Conservation (phyloP, 1,140 invertebrate species). For the Zaprionus nigranus region DNA sequence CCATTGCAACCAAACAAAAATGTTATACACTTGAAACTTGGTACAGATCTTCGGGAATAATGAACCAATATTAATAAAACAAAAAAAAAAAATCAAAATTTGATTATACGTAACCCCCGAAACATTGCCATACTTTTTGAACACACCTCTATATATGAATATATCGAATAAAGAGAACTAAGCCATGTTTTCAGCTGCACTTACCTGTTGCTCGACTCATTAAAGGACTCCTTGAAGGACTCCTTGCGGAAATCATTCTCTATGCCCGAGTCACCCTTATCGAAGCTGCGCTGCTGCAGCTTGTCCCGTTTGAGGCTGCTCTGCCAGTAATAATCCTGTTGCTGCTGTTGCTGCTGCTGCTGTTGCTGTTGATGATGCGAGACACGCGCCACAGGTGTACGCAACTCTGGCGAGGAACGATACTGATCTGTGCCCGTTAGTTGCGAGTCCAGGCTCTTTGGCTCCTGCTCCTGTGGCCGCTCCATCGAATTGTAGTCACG, state of each 20-base stretch:
- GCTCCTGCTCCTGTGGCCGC: slow-evolving; percentile 85
- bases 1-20: too few species aligned
- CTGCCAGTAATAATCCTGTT: slow-evolving; percentile 72
- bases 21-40: too few species aligned
- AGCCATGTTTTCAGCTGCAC: background rate
- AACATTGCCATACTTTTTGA: too few species aligned
- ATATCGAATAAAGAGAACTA: background rate
- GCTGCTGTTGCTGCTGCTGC: background rate
- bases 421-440: slow-evolving; percentile 85
- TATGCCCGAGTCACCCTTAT: slow-evolving; percentile 90
- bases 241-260: slow-evolving; percentile 91
- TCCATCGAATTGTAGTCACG: slow-evolving; percentile 68
- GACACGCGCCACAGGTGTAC: slow-evolving; percentile 73
- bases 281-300: slow-evolving; percentile 81
- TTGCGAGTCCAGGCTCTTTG: slow-evolving; percentile 88
- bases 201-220: slow-evolving; percentile 82
- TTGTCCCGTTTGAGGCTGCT: slow-evolving; percentile 81
- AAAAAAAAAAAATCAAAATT: too few species aligned
- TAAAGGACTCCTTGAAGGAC: slow-evolving; percentile 85
- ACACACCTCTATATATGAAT: too few species aligned
- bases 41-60: too few species aligned
- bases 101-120: too few species aligned
- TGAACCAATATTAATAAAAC: too few species aligned
- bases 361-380: slow-evolving; percentile 52
- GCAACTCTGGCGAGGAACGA: slow-evolving; percentile 86